Evolutionary conservation across 2,888 invertebrate genomes (phyloP).

Genomic region (Cephonodes hylas): DNA sequence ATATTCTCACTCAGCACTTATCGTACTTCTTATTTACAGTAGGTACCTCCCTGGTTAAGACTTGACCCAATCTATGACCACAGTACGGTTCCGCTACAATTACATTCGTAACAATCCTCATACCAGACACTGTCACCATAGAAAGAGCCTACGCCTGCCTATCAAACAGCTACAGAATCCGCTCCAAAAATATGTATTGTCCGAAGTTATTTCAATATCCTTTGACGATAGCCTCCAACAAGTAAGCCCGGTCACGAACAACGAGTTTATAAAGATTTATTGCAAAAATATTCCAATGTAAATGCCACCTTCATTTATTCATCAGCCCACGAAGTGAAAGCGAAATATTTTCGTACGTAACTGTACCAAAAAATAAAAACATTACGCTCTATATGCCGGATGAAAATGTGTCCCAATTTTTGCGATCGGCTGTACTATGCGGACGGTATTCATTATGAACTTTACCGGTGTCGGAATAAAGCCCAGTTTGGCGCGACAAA

Average conservation of each 20-base stretch:
- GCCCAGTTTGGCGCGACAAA: constrained; percentile 17
- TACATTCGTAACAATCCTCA: too few relatives aligned
- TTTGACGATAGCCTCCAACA: not conserved
- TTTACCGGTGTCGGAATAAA: constrained; percentile 14
- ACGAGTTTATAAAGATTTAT: not conserved
- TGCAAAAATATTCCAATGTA: constrained; percentile 5
- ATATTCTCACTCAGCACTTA: too few relatives aligned
- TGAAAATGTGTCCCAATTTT: constrained; percentile 14
- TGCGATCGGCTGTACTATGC: not conserved
- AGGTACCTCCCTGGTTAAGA: too few relatives aligned
- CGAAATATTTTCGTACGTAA: constrained; percentile 5
- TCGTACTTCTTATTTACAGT: too few relatives aligned
- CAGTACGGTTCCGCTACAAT: too few relatives aligned
- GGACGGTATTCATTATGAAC: not conserved
- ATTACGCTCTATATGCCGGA: constrained; percentile 13
- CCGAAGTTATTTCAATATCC: too few relatives aligned
- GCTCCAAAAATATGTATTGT: not conserved
- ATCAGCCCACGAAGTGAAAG: constrained; percentile 7
- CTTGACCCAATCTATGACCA: too few relatives aligned
- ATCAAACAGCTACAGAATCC: too few relatives aligned
- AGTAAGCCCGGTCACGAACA: not conserved
- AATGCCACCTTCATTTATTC: constrained; percentile 5
- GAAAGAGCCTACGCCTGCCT: too few relatives aligned
- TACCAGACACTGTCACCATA: too few relatives aligned
- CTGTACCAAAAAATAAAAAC: constrained; percentile 12